These are phyloP conservation scores for Leptinotarsa juncta DNA, from an alignment of 2,888 invertebrate genomes.

Conservation along the genomic window DNA sequence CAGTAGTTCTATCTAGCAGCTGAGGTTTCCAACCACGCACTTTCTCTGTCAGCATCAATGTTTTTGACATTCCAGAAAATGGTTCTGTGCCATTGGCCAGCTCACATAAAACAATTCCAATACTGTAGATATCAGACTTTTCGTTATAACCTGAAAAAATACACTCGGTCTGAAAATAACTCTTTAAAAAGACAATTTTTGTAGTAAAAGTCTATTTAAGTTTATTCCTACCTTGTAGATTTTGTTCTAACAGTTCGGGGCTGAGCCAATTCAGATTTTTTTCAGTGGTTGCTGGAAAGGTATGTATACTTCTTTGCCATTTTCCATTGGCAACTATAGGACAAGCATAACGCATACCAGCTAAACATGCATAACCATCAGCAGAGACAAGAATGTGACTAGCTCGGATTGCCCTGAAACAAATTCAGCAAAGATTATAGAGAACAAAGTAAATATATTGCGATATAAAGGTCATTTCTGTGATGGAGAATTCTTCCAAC, in stretches of 20 bases:
- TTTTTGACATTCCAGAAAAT: slow-evolving; percentile 85
- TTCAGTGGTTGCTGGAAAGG: slow-evolving; percentile 78
- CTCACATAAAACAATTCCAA: slow-evolving; percentile 90
- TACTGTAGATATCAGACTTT: slow-evolving; percentile 91
- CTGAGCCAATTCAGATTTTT: slow-evolving; percentile 90
- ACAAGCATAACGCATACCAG: slow-evolving; percentile 84
- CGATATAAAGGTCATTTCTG: too few species aligned
- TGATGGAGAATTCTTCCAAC: not conserved
- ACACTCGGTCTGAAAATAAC: not conserved
- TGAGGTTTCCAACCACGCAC: slow-evolving; percentile 82
- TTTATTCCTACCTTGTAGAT: slow-evolving; percentile 58
- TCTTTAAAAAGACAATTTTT: too few species aligned
- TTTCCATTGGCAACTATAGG: slow-evolving; percentile 79
- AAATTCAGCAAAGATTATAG: not conserved
- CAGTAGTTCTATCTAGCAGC: slow-evolving; percentile 79
- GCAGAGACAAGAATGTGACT: slow-evolving; percentile 85
- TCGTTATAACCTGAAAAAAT: slow-evolving; percentile 79
- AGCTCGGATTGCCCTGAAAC: slow-evolving; percentile 80
- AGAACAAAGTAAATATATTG: not conserved
- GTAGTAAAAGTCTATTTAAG: not conserved
- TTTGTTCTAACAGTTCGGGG: slow-evolving; percentile 89
- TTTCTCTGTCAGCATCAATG: slow-evolving; percentile 92
- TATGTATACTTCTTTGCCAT: slow-evolving; percentile 77
- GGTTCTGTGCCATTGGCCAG: slow-evolving; percentile 91
- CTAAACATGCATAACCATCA: slow-evolving; percentile 77